Base-by-base conservation (phyloP, 2,797 vertebrate genomes). In the Rhyacichthys aspro region DNA sequence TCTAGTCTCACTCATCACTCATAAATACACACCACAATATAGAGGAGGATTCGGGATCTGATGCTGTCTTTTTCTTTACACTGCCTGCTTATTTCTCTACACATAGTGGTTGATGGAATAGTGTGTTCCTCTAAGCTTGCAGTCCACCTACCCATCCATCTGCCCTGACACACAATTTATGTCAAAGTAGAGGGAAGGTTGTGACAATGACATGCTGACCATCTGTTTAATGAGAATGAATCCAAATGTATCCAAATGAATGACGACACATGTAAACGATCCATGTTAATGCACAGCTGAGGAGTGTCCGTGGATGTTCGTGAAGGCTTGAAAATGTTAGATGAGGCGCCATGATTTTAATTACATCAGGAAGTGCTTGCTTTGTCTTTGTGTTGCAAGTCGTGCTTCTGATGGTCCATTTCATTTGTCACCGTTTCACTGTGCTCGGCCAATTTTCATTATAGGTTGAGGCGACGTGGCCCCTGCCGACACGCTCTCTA, bases 1-100 rank as follows among this genome's bases (percentile, higher is more conserved):
- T 63, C 48, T 55, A 54, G 70, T 80, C 83, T 91, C 83, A 87
- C 83, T 82, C 84, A 84, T 90, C 85, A 84, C 72, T 89, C 86
- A 72, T 59, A 80, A 77, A 83, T 69, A 70, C 69, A 76, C 78
- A 75, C 46, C 64, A 41, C 55, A 34, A 11, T 11, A 36, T 55
- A 70, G 79, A 79, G 75, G 76, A 79, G 78, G 61, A 83, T 76
- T 81, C 80, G 82, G 87, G 78, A 85, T 89, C 88, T 86, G 78
- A 79, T 63, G 76, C 76, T 82, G 84, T 90, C 88, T 84, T 71
- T 79, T 84, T 87, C 61, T 77, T 82, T 85, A 81, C 74, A 58
- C 72, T 43, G 59, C 43, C 58, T 8, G 16, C 57, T 84, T 78
- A 70, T 81, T 73, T 58, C 71, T 66, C 71, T 54, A 46, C 37